Conservation (phyloP, 37 sponge, comb jelly and placozoan genomes). For the Halichondria panicea region DNA sequence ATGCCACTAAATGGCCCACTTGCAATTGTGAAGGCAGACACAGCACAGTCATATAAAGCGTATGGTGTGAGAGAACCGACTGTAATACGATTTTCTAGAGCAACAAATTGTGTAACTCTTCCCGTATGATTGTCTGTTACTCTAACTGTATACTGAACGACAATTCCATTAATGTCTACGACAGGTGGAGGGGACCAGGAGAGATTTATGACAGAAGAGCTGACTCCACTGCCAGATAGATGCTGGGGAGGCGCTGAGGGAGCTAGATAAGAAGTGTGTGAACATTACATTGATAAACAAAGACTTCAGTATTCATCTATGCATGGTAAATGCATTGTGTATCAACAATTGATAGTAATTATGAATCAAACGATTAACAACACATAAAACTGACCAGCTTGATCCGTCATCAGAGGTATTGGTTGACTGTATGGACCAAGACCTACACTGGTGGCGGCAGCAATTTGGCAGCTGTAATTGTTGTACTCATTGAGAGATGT, state of each 20-base stretch:
- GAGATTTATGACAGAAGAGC: conserved; percentile 3
- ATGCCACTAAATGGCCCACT: conserved; percentile 9
- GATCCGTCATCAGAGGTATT: not conserved
- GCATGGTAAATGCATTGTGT: not conserved
- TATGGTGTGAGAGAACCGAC: conserved; percentile 27
- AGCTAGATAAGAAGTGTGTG: not conserved
- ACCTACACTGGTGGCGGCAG: conserved; percentile 12
- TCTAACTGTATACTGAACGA: not conserved
- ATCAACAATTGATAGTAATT: not conserved
- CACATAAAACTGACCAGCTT: conserved; percentile 13
- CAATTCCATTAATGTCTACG: conserved; percentile 14
- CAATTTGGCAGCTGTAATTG: conserved; percentile 7
- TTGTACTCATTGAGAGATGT: conserved; percentile 20
- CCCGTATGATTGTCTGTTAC: not conserved
- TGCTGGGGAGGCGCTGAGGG: conserved; percentile 13
- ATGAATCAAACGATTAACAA: not conserved
- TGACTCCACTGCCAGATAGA: not conserved
- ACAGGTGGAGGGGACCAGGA: conserved; percentile 15
- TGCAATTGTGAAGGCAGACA: conserved; percentile 37
- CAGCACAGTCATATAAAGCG: conserved; percentile 19
- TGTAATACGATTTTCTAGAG: not conserved
- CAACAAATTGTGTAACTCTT: not conserved
- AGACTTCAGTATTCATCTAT: not conserved
- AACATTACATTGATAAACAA: not conserved
- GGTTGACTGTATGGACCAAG: conserved; percentile 13